phyloP scores from a whole-genome alignment of 2,888 invertebrate genomes.

The Apamea monoglypha region DNA sequence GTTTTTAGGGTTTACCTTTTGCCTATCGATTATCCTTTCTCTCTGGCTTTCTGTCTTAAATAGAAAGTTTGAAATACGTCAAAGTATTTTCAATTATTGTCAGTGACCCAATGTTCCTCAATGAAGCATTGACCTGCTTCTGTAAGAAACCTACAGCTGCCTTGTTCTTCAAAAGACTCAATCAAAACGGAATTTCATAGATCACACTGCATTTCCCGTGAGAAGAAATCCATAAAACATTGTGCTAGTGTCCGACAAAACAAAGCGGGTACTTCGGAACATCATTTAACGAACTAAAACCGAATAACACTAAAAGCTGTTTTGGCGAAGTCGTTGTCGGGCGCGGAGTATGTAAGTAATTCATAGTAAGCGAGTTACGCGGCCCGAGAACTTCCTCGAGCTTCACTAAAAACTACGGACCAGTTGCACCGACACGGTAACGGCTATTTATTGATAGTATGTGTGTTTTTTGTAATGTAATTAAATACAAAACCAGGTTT shows the following conservation, averaged over 20 bases:
- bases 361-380: constrained; percentile 63
- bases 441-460: background rate
- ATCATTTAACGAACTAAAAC: constrained; percentile 61
- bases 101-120: background rate
- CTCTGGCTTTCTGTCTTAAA: background rate
- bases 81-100: background rate
- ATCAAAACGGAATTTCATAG: background rate
- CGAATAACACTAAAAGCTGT: constrained; percentile 72
- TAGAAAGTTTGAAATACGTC: background rate
- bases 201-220: background rate
- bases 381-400: constrained; percentile 48
- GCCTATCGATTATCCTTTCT: background rate
- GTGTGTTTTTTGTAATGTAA: background rate
- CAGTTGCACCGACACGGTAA: constrained; percentile 20
- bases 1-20: no score
- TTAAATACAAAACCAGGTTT: background rate
- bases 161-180: background rate
- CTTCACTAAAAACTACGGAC: constrained; percentile 57
- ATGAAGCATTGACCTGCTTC: background rate
- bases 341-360: constrained; percentile 64
- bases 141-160: background rate
- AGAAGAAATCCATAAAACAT: background rate
- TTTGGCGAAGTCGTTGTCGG: constrained; percentile 63
- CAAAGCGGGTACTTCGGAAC: constrained; percentile 51
- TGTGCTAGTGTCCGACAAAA: constrained; percentile 20